Evolutionary conservation across 1,140 invertebrate species (phyloP).

Genomic region (Trichonephila clavipes): DNA sequence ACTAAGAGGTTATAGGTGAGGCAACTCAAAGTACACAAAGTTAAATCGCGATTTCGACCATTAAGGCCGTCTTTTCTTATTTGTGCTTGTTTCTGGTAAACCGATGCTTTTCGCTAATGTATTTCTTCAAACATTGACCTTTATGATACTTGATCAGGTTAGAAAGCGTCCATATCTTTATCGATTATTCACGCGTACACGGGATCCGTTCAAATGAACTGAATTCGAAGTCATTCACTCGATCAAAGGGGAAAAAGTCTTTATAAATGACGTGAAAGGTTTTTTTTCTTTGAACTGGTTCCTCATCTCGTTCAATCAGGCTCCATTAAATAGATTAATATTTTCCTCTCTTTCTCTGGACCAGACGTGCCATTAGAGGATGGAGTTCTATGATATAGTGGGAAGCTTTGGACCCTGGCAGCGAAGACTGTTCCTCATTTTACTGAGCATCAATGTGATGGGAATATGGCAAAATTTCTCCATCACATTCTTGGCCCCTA

Average conservation of each 20-base stretch:
- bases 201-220: background rate
- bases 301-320: too few species aligned
- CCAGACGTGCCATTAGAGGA: background rate
- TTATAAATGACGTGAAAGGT: background rate
- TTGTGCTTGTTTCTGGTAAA: too few species aligned
- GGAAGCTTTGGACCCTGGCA: slow-evolving; percentile 58
- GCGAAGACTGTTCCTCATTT: background rate
- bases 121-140: background rate
- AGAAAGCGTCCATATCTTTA: too few species aligned
- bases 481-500: slow-evolving; percentile 51
- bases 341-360: background rate
- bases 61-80: too few species aligned
- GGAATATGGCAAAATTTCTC: slow-evolving; percentile 52
- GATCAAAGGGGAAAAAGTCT: background rate
- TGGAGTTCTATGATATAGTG: background rate
- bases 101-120: too few species aligned
- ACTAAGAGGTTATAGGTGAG: too few species aligned
- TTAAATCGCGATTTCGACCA: too few species aligned
- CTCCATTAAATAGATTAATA: background rate
- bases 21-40: too few species aligned
- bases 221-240: background rate
- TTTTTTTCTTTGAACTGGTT: background rate
- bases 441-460: slow-evolving; percentile 33
- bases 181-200: background rate
- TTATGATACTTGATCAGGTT: background rate